A percentile compares a stretch with the other conserved stretches of the same genome.
These are phyloP conservation scores for Chlamydotis undulata DNA, from an alignment of 2,113 vertebrate species.

Conservation along the genomic window DNA sequence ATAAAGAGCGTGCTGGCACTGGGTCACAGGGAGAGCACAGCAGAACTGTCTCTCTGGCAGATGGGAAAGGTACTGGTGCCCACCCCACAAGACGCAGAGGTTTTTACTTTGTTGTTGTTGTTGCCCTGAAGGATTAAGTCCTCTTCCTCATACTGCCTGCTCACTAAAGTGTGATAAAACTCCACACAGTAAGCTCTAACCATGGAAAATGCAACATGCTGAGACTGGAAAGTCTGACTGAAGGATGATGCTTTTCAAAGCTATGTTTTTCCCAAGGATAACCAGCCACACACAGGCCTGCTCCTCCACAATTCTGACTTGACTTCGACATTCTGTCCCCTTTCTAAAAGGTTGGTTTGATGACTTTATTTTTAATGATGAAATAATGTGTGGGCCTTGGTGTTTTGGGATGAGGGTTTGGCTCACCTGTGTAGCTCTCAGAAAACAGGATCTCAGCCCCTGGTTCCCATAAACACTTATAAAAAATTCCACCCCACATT, in stretches of 20 bases:
- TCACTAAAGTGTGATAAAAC: background rate
- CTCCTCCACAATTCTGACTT: background rate
- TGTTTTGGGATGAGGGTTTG: background rate
- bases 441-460: background rate
- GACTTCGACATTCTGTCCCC: background rate
- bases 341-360: background rate
- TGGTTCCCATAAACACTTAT: background rate
- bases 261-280: background rate
- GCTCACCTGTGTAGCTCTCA: background rate
- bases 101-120: background rate
- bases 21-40: fast-evolving
- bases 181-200: background rate
- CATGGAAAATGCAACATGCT: background rate
- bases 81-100: background rate
- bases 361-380: background rate
- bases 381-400: background rate
- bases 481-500: background rate
- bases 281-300: background rate
- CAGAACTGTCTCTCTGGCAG: background rate
- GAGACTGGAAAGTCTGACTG: background rate
- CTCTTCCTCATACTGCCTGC: background rate
- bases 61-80: background rate
- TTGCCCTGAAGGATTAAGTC: background rate
- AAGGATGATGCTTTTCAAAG: background rate
- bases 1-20: fast-evolving